These are phyloP conservation scores for Balaeniceps rex DNA, from an alignment of 2,113 vertebrate genomes.

Conservation along the genomic window DNA sequence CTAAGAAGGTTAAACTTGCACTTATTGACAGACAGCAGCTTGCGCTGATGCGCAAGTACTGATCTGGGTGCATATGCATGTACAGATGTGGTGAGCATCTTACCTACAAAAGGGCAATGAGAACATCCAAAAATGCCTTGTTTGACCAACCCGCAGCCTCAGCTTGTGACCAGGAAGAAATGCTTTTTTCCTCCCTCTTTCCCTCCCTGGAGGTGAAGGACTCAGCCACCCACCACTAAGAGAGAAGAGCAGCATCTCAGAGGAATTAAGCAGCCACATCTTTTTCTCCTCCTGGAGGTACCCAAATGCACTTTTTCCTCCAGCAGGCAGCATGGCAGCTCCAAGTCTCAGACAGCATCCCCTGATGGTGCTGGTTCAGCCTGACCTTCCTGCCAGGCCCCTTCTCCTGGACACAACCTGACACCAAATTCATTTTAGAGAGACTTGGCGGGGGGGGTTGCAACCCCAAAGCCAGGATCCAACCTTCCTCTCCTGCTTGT, in stretches of 20 bases:
- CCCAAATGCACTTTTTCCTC: background rate
- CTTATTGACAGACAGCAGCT: background rate
- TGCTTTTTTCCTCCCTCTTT: background rate
- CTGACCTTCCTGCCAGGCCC: background rate
- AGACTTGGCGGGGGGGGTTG: background rate
- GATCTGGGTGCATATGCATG: rapidly evolving
- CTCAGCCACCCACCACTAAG: background rate
- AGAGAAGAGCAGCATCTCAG: background rate
- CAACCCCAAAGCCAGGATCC: background rate
- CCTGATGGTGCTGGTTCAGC: background rate
- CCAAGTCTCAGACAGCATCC: background rate
- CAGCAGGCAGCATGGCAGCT: background rate
- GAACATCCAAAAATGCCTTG: background rate
- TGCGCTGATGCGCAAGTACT: background rate
- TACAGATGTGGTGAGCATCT: background rate
- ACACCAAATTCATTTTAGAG: background rate
- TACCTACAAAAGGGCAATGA: background rate
- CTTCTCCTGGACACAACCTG: background rate
- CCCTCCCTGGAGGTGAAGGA: background rate
- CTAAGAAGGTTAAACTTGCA: background rate
- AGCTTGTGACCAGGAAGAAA: background rate
- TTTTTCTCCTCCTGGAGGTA: background rate
- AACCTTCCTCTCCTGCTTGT: background rate
- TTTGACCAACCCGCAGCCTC: background rate
- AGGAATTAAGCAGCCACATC: background rate